Evolutionary conservation across 1,140 invertebrate species (phyloP).

Genomic region (Acromyrmex heyeri): DNA sequence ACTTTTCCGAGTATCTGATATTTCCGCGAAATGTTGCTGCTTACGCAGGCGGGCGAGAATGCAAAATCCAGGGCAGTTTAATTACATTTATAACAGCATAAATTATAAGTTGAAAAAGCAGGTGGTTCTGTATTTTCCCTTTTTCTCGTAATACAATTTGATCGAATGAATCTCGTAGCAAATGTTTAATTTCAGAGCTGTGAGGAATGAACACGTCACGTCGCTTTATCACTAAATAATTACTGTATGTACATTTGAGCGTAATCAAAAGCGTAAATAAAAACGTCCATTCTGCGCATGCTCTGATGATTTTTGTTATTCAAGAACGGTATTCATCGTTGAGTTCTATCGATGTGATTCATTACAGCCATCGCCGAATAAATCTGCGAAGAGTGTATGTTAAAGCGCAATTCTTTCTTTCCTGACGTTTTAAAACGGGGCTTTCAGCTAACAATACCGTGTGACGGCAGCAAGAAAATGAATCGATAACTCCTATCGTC

Average conservation of each 20-base stretch:
- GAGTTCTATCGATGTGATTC: conserved; percentile 39
- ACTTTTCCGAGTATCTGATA: conserved; percentile 53
- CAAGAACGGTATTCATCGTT: conserved; percentile 7
- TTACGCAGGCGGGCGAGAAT: neutral
- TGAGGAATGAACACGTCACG: neutral
- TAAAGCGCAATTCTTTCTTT: conserved; percentile 37
- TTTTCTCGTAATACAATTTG: neutral
- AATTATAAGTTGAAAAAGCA: conserved; percentile 21
- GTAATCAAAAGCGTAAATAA: conserved; percentile 42
- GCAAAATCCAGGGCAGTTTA: conserved; percentile 28
- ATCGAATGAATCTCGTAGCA: neutral
- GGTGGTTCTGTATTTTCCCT: neutral
- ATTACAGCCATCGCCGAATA: conserved; percentile 37
- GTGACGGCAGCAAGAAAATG: conserved; percentile 47
- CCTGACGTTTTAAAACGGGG: conserved; percentile 31
- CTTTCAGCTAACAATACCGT: conserved; percentile 18
- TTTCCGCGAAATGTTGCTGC: conserved; percentile 33
- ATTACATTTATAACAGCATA: conserved; percentile 10
- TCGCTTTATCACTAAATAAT: conserved; percentile 49
- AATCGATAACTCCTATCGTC: conserved; percentile 50
- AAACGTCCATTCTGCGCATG: conserved; percentile 8
- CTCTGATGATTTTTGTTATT: conserved; percentile 59
- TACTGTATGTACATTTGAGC: conserved; percentile 27
- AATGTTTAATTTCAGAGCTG: neutral
- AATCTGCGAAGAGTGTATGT: conserved; percentile 21